Evolutionary conservation across 2,888 invertebrate species (phyloP), one percentile per base, ranked within the genome.

Genomic region (Pseudanteris insignis): DNA sequence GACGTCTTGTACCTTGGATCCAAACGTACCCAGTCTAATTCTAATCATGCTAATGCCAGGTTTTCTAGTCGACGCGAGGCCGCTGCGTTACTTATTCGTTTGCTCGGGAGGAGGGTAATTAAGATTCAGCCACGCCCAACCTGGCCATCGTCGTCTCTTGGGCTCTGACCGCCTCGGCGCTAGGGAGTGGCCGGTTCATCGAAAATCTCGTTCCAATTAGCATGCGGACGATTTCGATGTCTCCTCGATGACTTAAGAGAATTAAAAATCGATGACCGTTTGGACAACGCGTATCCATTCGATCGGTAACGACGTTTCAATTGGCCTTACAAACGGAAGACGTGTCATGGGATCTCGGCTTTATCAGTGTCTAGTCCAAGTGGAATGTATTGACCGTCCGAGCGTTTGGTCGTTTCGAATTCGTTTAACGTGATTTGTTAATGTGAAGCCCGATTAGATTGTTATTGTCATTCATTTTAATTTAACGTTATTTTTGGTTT

Each of bases 101-200:
- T 70, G 66, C 69, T 66, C 63, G 51, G n/a, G 67, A 70, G 71
- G 72, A 69, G 69, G 72, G 71, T 79, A 80, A 80, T 80, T 79
- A 79, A 79, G 79, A 79, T 79, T 78, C 78, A 69, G 79, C 75
- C 79, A 79, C 79, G 78, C 79, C 79, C 79, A 78, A 66, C 70
- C 69, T 72, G 71, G 72, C n/a, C n/a, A 18, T 71, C 70, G 68
- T 69, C 75, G 76, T 78, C 77, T 77, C 77, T 69, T 74, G 76
- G 76, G 76, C 54, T 73, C 74, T 71, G 74, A 71, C 71, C 71
- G 70, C 67, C 68, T 69, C 71, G 68, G 62, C 69, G 63, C n/a
- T 68, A 72, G 75, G 78, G 78, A 76, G 78, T 76, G 78, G 78
- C 70, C 70, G 57, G 67, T 71, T 69, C 67, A 55, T 64, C 67